phyloP scores from a whole-genome alignment of 1,140 invertebrate genomes.

The Drosophila santomea region DNA sequence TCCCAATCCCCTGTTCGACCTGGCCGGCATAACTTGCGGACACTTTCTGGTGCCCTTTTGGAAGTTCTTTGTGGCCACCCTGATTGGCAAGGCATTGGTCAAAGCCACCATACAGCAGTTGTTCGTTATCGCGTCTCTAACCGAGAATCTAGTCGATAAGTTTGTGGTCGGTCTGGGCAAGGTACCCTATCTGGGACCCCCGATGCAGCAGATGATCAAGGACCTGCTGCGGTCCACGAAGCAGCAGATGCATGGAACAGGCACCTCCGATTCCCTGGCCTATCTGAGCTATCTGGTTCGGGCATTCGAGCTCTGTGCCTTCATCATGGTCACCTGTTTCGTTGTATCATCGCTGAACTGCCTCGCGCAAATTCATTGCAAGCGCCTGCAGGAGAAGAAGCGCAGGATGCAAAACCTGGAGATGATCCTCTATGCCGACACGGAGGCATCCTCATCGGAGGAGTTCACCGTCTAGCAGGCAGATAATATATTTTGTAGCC shows the following conservation, averaged over 20 bases:
- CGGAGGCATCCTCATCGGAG: background rate
- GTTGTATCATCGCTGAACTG: slow-evolving; percentile 98
- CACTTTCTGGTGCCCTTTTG: slow-evolving; percentile 99
- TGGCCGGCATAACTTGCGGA: slow-evolving; percentile 99
- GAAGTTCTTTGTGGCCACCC: slow-evolving; percentile 99
- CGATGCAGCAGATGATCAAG: slow-evolving; percentile 93
- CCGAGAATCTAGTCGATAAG: slow-evolving; percentile 93
- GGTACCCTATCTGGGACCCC: slow-evolving; percentile 92
- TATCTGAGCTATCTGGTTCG: slow-evolving; percentile 90
- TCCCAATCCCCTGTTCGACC: slow-evolving; percentile 99
- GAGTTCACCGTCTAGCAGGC: background rate
- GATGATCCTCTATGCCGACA: slow-evolving; percentile 3
- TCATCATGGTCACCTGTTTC: slow-evolving; percentile 97
- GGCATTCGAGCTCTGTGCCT: slow-evolving; percentile 95
- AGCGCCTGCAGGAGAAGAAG: slow-evolving; percentile 87
- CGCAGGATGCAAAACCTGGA: slow-evolving; percentile 6
- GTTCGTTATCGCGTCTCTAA: slow-evolving; percentile 98
- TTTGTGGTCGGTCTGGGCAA: slow-evolving; percentile 89
- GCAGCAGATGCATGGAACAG: slow-evolving; percentile 90
- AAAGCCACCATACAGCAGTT: slow-evolving; percentile 99
- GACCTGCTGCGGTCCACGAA: slow-evolving; percentile 95
- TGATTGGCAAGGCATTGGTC: slow-evolving; percentile 98
- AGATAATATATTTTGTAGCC: background rate
- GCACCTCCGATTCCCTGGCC: slow-evolving; percentile 1
- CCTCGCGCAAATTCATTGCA: slow-evolving; percentile 96